phyloP scores from a whole-genome alignment of 2,113 vertebrate species.

The Rhinichthys klamathensis region DNA sequence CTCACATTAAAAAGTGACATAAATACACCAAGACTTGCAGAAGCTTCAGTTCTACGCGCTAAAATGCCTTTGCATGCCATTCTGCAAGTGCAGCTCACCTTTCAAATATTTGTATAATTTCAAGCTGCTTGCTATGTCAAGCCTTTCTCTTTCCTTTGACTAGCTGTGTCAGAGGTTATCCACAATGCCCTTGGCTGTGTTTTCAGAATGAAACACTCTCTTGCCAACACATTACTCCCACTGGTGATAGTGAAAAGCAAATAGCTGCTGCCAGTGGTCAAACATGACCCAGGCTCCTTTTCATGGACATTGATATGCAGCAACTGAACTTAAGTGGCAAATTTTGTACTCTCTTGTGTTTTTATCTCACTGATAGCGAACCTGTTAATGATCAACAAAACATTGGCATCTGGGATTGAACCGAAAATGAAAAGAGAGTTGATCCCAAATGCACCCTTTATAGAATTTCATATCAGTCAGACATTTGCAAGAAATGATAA shows the following conservation, averaged over 20 bases:
- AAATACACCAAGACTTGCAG: conserved; percentile 9
- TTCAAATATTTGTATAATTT: conserved; percentile 48
- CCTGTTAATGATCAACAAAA: conserved; percentile 79
- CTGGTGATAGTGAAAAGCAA: conserved; percentile 78
- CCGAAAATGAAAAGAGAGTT: conserved; percentile 70
- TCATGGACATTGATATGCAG: conserved; percentile 74
- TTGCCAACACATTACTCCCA: conserved; percentile 81
- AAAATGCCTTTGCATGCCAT: conserved; percentile 6
- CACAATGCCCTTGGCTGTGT: conserved; percentile 69
- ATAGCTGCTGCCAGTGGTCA: conserved; percentile 70
- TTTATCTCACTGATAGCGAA: conserved; percentile 81
- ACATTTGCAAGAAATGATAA: conserved; percentile 50
- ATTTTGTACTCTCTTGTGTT: conserved; percentile 76
- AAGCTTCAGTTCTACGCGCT: background rate
- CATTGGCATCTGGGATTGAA: conserved; percentile 72
- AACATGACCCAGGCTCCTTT: conserved; percentile 76
- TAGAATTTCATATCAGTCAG: conserved; percentile 51
- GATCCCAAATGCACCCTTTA: conserved; percentile 58
- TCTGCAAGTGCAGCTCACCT: conserved; percentile 37
- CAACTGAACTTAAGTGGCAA: conserved; percentile 78
- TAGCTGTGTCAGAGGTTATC: conserved; percentile 80
- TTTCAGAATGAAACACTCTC: conserved; percentile 78
- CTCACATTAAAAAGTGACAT: background rate
- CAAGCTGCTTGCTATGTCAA: conserved; percentile 38
- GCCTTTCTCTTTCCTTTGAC: conserved; percentile 56